Percentiles rank a stretch among this genome's conserved stretches.
These are phyloP conservation scores for Sebastes glaucus DNA, from an alignment of 2,797 vertebrate genomes.

Conservation along the genomic window DNA sequence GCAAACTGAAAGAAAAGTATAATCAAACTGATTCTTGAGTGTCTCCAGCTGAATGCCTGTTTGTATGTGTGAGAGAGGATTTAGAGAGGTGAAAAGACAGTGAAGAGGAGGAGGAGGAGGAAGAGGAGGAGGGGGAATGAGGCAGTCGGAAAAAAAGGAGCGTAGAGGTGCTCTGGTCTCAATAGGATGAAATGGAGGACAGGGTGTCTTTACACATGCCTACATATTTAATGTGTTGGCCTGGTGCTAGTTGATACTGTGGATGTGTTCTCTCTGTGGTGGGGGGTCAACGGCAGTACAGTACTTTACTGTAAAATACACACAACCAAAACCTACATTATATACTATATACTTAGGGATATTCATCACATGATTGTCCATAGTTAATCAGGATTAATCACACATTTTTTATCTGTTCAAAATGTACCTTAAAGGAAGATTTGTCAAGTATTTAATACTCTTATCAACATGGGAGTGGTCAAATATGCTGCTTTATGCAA, in stretches of 20 bases:
- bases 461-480: rapidly evolving
- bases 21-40: background rate
- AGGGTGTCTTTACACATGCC: slow-evolving; percentile 69
- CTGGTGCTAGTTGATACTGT: slow-evolving; percentile 43
- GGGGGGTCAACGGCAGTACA: slow-evolving; percentile 5
- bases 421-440: too few relatives aligned
- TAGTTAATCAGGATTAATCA: too few relatives aligned
- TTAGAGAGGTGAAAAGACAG: slow-evolving; percentile 53
- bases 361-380: too few relatives aligned
- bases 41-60: slow-evolving; percentile 26
- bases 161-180: slow-evolving; percentile 46
- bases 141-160: slow-evolving; percentile 14
- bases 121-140: background rate
- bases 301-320: background rate
- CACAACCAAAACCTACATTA: background rate
- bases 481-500: rapidly evolving
- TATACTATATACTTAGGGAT: too few relatives aligned
- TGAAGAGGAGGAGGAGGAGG: slow-evolving; percentile 5
- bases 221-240: slow-evolving; percentile 77
- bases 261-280: slow-evolving; percentile 3
- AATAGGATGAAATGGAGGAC: slow-evolving; percentile 48
- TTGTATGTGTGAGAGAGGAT: slow-evolving; percentile 16
- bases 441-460: too few relatives aligned
- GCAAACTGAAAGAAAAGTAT: background rate
- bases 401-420: too few relatives aligned